A percentile compares a stretch with the other conserved stretches of the same genome.
Evolutionary conservation across 2,113 vertebrate genomes (phyloP).

Genomic region (Carassius auratus): DNA sequence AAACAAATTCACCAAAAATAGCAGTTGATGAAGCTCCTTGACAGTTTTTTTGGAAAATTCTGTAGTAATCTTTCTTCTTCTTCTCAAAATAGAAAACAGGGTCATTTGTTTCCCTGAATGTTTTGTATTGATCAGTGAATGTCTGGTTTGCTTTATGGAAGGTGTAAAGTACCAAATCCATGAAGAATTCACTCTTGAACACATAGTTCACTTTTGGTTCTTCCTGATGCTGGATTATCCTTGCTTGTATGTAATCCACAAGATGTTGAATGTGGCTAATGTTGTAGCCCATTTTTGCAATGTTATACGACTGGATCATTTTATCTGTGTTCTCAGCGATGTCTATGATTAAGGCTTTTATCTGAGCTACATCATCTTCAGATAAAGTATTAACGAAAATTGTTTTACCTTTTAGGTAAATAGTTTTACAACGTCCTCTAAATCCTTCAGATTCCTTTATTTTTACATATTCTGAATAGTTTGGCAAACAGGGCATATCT

Average conservation of each 20-base stretch:
- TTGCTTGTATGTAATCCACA: slow-evolving; percentile 40
- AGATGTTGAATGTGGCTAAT: slow-evolving; percentile 58
- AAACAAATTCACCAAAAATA: slow-evolving; percentile 64
- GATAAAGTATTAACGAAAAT: background rate
- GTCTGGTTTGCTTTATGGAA: slow-evolving; percentile 11
- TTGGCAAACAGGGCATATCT: background rate
- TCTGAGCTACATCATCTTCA: background rate
- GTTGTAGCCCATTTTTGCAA: slow-evolving; percentile 42
- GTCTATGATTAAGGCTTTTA: background rate
- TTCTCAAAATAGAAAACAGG: slow-evolving; percentile 63
- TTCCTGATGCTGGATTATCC: background rate
- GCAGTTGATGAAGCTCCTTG: slow-evolving; percentile 68
- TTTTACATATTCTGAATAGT: background rate
- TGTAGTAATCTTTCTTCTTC: slow-evolving; percentile 69
- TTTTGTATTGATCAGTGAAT: slow-evolving; percentile 61
- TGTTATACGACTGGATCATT: background rate
- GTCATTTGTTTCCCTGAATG: slow-evolving; percentile 66
- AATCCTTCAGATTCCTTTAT: background rate
- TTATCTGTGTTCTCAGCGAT: background rate
- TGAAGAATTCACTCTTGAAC: slow-evolving; percentile 47
- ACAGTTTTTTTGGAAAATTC: slow-evolving; percentile 68
- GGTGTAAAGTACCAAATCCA: slow-evolving; percentile 50
- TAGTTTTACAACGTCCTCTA: background rate
- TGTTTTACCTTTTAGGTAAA: too few species aligned
- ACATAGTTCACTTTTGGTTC: background rate